A percentile compares a stretch with the other conserved stretches of the same genome.
phyloP scores from a whole-genome alignment of 2,113 vertebrate genomes.

The Setophaga petechia region DNA sequence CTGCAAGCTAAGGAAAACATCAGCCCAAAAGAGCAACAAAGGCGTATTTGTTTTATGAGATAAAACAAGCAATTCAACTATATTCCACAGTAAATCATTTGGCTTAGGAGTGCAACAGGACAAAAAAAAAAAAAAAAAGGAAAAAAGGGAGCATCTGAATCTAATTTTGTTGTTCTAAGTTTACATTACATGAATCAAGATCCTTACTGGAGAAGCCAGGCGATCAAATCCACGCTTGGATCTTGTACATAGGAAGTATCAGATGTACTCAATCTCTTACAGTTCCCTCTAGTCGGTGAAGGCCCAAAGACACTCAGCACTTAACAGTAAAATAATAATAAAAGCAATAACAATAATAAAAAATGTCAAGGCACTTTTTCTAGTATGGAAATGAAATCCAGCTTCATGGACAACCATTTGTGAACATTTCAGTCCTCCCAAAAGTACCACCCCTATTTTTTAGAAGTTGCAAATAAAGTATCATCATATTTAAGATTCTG shows the following conservation, averaged over 20 bases:
- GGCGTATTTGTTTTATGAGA: not conserved
- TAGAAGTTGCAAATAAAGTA: not conserved
- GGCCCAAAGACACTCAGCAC: not conserved
- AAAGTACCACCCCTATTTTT: not conserved
- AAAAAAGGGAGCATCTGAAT: not conserved
- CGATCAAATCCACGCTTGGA: not conserved
- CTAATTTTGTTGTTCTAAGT: slow-evolving; percentile 3
- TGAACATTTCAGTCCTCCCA: not conserved
- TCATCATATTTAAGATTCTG: not conserved
- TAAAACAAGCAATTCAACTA: not conserved
- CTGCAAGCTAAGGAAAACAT: not conserved
- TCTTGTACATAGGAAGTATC: slow-evolving; percentile 12
- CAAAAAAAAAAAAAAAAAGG: not conserved
- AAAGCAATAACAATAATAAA: not conserved
- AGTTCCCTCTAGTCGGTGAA: not conserved
- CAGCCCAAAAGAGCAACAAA: slow-evolving; percentile 4
- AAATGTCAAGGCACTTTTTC: not conserved
- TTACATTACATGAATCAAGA: slow-evolving; percentile 23
- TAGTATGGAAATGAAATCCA: not conserved
- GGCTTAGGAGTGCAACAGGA: not conserved
- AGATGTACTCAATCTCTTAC: not conserved
- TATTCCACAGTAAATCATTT: not conserved
- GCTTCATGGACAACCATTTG: not conserved
- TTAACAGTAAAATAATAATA: not conserved
- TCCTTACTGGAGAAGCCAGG: slow-evolving; percentile 15